Percentiles rank a stretch among this genome's conserved stretches.
These are phyloP conservation scores for Callimorpha dominula DNA, from an alignment of 2,888 invertebrate genomes.

Conservation along the genomic window DNA sequence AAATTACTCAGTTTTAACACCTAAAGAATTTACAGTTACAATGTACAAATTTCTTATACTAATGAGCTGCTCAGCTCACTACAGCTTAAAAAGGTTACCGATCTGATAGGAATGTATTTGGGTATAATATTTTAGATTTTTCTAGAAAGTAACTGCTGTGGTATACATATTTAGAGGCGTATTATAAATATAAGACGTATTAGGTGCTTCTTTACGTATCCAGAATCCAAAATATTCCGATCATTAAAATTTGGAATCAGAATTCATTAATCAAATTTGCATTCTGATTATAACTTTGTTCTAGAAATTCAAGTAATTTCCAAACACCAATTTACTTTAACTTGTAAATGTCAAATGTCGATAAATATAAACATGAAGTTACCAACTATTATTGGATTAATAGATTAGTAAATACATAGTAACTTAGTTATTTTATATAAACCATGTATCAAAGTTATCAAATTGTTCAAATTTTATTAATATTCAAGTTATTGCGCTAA, in stretches of 20 bases:
- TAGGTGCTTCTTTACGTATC: not conserved
- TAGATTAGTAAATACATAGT: not conserved
- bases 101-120: constrained; percentile 69
- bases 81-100: constrained; percentile 56
- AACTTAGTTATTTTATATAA: not conserved
- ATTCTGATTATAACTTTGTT: not conserved
- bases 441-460: not conserved
- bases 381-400: no score
- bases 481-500: not conserved
- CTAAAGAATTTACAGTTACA: constrained; percentile 81
- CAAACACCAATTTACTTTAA: not conserved
- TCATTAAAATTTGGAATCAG: not conserved
- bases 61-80: constrained; percentile 64
- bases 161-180: constrained; percentile 37
- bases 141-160: constrained; percentile 46
- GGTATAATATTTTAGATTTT: constrained; percentile 45
- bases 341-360: no score
- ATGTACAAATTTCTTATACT: constrained; percentile 77
- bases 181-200: constrained; percentile 33
- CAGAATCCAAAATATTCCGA: not conserved
- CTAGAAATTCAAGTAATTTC: not conserved
- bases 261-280: not conserved
- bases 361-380: no score
- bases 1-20: constrained; percentile 58
- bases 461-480: not conserved